Percentiles rank a stretch among this genome's conserved stretches.
Conservation (phyloP, 92 coral and sea anemone species). For the Actinernus sp. region DNA sequence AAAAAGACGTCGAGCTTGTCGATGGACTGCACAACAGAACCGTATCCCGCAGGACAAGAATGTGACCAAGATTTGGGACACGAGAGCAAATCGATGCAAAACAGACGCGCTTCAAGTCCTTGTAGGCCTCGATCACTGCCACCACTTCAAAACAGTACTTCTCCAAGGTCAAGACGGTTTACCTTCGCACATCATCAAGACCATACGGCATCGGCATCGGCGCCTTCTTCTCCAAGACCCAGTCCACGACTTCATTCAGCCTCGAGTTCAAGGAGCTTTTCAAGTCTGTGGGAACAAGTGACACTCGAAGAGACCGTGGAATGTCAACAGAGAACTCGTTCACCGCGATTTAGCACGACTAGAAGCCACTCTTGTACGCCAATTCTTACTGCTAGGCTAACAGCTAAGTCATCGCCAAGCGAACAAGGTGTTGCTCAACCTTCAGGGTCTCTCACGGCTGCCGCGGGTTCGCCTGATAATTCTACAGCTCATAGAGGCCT, state of each 20-base stretch:
- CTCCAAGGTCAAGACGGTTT: slow-evolving; percentile 3
- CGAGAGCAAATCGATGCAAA: background rate
- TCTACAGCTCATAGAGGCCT: slow-evolving; percentile 49
- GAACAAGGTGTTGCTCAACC: background rate
- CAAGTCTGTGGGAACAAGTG: background rate
- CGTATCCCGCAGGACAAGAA: background rate
- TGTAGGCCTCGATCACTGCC: background rate
- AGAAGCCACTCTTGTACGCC: slow-evolving; percentile 22
- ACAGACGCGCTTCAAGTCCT: background rate
- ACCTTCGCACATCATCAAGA: background rate
- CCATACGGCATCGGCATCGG: no score
- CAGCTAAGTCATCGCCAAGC: background rate
- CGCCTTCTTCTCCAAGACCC: background rate
- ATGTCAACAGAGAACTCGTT: background rate
- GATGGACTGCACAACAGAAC: background rate
- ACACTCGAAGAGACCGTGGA: background rate
- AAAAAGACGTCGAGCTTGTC: slow-evolving; percentile 15
- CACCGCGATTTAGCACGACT: slow-evolving; percentile 17
- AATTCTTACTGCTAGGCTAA: slow-evolving; percentile 22
- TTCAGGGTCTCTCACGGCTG: background rate
- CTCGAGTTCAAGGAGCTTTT: background rate
- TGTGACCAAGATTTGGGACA: background rate
- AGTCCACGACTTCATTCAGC: background rate
- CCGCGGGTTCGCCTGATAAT: no score
- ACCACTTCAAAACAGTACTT: background rate